These are phyloP conservation scores for Muraenolepis orangiensis DNA, from an alignment of 2,797 vertebrate species.

Conservation along the genomic window DNA sequence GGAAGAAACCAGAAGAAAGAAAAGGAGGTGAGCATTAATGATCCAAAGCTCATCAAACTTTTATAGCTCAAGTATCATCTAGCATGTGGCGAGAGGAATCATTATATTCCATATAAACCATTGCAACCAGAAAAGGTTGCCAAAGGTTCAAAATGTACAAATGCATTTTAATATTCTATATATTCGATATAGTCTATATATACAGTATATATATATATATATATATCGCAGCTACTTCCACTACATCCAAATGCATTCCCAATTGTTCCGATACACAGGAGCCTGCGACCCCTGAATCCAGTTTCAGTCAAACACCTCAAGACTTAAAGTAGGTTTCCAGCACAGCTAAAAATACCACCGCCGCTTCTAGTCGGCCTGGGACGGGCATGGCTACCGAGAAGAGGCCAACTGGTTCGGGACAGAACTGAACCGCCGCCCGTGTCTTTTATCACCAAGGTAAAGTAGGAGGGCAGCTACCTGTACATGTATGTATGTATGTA, in stretches of 20 bases:
- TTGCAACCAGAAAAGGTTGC: too few species aligned
- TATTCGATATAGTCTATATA: not conserved
- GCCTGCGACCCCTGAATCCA: constrained; percentile 8
- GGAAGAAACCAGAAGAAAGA: too few species aligned
- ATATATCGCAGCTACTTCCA: not conserved
- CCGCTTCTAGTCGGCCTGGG: constrained; percentile 58
- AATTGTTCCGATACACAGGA: not conserved
- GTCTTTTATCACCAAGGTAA: constrained; percentile 17
- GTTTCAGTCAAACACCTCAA: constrained; percentile 63
- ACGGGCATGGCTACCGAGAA: constrained; percentile 52
- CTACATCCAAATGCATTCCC: not conserved
- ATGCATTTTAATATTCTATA: not conserved
- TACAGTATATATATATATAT: not conserved
- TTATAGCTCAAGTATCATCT: not conserved
- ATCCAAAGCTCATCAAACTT: not conserved
- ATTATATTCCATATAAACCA: not conserved
- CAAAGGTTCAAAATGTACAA: not conserved
- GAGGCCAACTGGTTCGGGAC: constrained; percentile 57
- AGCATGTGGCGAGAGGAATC: not conserved
- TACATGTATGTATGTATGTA: not conserved
- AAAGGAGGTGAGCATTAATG: not conserved
- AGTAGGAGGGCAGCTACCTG: not conserved
- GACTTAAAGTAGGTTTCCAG: constrained; percentile 80
- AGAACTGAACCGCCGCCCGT: constrained; percentile 47
- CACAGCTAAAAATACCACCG: constrained; percentile 81